Conservation (phyloP, 2,888 invertebrate genomes). For the Campoplex capitator region DNA sequence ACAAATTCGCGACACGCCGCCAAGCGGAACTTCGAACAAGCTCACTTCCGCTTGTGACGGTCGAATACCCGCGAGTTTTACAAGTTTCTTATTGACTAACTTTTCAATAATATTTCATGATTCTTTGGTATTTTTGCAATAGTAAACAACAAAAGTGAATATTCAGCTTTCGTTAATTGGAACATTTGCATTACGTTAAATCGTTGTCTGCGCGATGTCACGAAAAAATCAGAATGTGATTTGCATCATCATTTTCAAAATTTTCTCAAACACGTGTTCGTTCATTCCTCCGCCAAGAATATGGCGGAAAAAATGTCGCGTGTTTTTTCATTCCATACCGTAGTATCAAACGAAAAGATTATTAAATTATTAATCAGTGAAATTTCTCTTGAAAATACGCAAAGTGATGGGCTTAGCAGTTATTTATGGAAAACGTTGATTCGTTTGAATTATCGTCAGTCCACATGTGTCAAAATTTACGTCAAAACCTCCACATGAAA, state of each 20-base stretch:
- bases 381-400: background rate
- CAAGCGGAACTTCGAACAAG: background rate
- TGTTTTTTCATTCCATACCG: background rate
- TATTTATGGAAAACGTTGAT: background rate
- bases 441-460: background rate
- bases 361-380: background rate
- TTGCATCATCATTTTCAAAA: background rate
- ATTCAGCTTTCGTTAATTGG: background rate
- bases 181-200: background rate
- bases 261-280: conserved; percentile 36
- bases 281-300: background rate
- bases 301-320: conserved; percentile 13
- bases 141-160: background rate
- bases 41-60: conserved; percentile 31
- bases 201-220: background rate
- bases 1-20: background rate
- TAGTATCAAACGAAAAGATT: background rate
- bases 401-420: background rate
- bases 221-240: background rate
- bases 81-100: background rate
- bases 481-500: background rate
- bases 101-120: background rate
- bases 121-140: background rate
- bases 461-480: background rate
- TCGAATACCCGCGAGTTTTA: conserved; percentile 5